phyloP scores from a whole-genome alignment of 2,113 vertebrate species.

The Rhea pennata region DNA sequence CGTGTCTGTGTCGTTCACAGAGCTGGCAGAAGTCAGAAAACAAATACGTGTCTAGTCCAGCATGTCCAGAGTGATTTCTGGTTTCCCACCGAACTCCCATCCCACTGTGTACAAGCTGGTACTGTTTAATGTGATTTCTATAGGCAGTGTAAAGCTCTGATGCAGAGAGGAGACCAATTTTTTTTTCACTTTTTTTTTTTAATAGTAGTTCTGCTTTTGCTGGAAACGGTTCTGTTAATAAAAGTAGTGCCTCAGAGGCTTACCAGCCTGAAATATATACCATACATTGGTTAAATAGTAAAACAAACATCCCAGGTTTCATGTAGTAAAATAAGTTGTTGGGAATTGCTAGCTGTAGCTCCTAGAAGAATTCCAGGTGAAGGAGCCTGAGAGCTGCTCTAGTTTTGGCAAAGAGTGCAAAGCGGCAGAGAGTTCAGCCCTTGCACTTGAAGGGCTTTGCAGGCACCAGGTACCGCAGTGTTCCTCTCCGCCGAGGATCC shows the following conservation, averaged over 20 bases:
- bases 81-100: neutral
- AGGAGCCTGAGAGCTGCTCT: rapidly evolving
- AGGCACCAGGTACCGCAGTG: neutral
- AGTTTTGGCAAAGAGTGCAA: rapidly evolving
- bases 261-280: neutral
- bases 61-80: neutral
- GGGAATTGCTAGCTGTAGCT: neutral
- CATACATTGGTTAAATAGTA: neutral
- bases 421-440: neutral
- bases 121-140: neutral
- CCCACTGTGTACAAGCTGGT: neutral
- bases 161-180: neutral
- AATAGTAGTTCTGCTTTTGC: neutral
- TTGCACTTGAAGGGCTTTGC: neutral
- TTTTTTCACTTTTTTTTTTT: no score
- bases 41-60: neutral
- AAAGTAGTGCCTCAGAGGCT: neutral
- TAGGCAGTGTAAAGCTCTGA: neutral
- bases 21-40: neutral
- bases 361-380: neutral
- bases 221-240: neutral
- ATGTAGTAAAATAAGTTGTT: neutral
- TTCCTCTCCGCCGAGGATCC: neutral
- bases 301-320: neutral
- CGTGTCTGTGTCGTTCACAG: rapidly evolving